Conservation (phyloP, 2,888 invertebrate genomes). For the Poecilus cupreus region DNA sequence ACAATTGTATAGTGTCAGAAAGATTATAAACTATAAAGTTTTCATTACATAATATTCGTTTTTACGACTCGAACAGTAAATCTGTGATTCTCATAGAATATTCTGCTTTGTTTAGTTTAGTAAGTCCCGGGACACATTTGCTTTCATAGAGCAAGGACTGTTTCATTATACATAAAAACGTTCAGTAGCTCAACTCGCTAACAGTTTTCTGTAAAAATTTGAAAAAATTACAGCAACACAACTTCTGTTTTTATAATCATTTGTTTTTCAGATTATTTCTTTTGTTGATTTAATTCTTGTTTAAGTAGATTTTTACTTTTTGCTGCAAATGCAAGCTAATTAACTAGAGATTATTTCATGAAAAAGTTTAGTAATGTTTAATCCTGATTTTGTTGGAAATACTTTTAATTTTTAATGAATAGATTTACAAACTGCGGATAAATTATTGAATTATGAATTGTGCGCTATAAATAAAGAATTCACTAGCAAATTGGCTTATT, state of each 20-base stretch:
- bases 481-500: neutral
- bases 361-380: slow-evolving; percentile 7
- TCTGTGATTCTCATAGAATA: neutral
- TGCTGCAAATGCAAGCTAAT: slow-evolving; percentile 22
- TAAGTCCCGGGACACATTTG: no score
- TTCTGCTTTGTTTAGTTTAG: neutral
- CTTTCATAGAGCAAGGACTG: neutral
- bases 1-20: no score
- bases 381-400: neutral
- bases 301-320: slow-evolving; percentile 19
- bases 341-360: slow-evolving; percentile 5
- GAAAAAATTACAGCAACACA: neutral
- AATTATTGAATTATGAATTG: no score
- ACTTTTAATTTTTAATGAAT: slow-evolving; percentile 12
- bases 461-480: no score
- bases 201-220: slow-evolving; percentile 2
- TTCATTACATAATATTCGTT: neutral
- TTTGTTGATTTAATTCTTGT: slow-evolving; percentile 31
- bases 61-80: neutral
- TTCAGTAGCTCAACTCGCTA: neutral
- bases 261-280: neutral
- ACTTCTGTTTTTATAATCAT: slow-evolving; percentile 23
- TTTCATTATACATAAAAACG: neutral
- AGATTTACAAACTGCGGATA: neutral
- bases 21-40: no score